A percentile compares a stretch with the other conserved stretches of the same genome.
phyloP scores from a whole-genome alignment of 2,888 invertebrate genomes.

The Lamellibrachia satsuma region DNA sequence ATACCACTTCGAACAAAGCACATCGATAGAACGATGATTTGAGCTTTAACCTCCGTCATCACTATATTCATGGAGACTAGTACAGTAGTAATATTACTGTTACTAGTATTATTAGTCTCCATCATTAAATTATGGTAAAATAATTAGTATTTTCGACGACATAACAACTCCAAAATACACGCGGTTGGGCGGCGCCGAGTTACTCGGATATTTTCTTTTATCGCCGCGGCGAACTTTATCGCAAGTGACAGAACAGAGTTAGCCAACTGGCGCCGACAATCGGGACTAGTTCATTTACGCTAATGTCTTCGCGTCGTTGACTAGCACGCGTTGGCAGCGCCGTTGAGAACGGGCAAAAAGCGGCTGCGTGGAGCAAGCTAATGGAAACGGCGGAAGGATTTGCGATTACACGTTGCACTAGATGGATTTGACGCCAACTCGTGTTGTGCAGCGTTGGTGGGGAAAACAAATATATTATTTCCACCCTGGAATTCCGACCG shows the following conservation, averaged over 20 bases:
- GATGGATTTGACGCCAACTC: neutral
- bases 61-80: too few relatives aligned
- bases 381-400: neutral
- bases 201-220: neutral
- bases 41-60: too few relatives aligned
- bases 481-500: neutral
- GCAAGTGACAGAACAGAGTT: neutral
- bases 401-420: constrained; percentile 1
- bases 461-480: neutral
- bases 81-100: too few relatives aligned
- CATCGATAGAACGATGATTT: too few relatives aligned
- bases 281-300: neutral
- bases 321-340: neutral
- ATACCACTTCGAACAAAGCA: too few relatives aligned
- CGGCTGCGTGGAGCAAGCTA: neutral
- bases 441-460: neutral
- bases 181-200: neutral
- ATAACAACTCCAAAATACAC: neutral
- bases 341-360: constrained; percentile 4
- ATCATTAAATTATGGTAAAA: too few relatives aligned
- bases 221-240: neutral
- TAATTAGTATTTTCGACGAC: neutral
- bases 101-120: too few relatives aligned
- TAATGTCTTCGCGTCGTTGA: neutral
- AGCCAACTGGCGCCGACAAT: neutral